Evolutionary conservation across 2,113 vertebrate species (phyloP).

Genomic region (Arvicanthis niloticus): DNA sequence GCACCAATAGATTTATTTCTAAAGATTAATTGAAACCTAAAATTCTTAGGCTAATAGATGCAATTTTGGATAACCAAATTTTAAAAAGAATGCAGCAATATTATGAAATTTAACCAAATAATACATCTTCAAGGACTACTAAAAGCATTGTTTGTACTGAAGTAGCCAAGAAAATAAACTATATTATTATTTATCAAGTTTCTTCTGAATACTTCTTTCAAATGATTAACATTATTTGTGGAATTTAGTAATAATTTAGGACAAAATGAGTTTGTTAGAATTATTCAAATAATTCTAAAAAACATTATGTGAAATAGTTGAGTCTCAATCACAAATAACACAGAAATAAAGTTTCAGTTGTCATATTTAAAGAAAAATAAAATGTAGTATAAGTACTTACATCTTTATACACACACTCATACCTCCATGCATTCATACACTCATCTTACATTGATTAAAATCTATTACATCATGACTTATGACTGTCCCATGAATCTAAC

Average conservation of each 20-base stretch:
- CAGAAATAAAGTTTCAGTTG: slow-evolving; percentile 56
- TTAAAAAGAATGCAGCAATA: not conserved
- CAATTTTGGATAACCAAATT: not conserved
- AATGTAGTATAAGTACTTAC: not conserved
- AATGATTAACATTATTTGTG: not conserved
- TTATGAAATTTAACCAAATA: slow-evolving; percentile 45
- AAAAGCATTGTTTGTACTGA: not conserved
- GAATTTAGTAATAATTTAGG: not conserved
- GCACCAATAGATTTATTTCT: not conserved
- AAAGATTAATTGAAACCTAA: not conserved
- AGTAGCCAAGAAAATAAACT: not conserved
- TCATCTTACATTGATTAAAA: not conserved
- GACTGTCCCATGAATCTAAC: slow-evolving; percentile 56
- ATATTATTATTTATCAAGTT: not conserved
- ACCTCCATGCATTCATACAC: not conserved
- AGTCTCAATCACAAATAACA: not conserved
- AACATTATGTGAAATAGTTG: not conserved
- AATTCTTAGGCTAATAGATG: not conserved
- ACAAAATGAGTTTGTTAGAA: slow-evolving; percentile 28
- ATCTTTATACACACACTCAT: not conserved
- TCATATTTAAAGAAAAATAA: slow-evolving; percentile 30
- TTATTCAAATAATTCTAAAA: not conserved
- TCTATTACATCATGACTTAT: slow-evolving; percentile 46
- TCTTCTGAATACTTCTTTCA: not conserved
- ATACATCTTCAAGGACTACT: slow-evolving; percentile 6